phyloP scores from a whole-genome alignment of 2,797 vertebrate species.

The Lates japonicus region DNA sequence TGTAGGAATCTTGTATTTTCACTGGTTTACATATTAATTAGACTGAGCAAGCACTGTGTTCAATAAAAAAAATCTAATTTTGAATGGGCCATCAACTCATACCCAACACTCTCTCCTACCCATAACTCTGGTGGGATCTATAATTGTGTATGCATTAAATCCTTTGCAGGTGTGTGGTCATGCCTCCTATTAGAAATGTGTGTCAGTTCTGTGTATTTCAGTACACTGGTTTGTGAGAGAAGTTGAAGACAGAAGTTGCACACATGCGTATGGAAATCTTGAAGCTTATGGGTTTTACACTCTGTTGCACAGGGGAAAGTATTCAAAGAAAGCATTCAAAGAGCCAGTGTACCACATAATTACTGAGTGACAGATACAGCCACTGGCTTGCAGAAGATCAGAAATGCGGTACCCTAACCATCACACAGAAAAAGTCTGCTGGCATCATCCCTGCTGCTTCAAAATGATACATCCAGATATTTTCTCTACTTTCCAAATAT shows the following conservation, averaged over 20 bases:
- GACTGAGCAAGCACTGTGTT: too few relatives aligned
- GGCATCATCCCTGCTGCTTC: not conserved
- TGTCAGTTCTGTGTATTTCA: not conserved
- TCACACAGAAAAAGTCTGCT: not conserved
- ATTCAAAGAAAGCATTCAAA: not conserved
- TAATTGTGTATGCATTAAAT: not conserved
- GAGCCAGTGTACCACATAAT: not conserved
- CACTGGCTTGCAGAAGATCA: not conserved
- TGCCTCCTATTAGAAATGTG: not conserved
- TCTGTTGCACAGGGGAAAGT: not conserved
- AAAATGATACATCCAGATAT: not conserved
- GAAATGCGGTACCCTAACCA: not conserved
- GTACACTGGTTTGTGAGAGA: not conserved
- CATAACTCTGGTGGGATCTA: not conserved
- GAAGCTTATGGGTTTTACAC: slow-evolving; percentile 3
- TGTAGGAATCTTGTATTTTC: too few relatives aligned
- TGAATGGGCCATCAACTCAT: not conserved
- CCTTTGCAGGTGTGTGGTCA: not conserved
- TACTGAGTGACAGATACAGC: not conserved
- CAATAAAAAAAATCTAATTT: too few relatives aligned
- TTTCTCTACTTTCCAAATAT: not conserved
- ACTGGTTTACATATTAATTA: too few relatives aligned
- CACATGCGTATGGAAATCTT: not conserved
- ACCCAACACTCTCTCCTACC: not conserved
- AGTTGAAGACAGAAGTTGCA: not conserved